Evolutionary conservation across 2,888 invertebrate species (phyloP).

Genomic region (Ormyrus thymus): DNA sequence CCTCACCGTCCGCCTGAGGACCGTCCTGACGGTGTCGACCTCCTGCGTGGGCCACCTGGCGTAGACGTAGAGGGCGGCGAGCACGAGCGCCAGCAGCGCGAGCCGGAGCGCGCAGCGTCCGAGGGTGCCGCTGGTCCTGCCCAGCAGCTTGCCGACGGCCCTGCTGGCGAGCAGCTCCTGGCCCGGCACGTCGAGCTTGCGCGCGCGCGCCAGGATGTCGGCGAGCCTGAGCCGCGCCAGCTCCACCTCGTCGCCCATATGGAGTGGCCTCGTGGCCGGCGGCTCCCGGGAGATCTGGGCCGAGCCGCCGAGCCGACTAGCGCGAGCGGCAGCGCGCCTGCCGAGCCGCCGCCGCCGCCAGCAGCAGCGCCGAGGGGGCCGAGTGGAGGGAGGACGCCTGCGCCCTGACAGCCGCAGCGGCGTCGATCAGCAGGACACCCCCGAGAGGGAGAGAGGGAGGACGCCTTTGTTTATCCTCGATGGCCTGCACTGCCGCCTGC

Average conservation of each 20-base stretch:
- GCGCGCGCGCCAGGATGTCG: conserved; percentile 67
- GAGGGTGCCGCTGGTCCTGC: conserved; percentile 65
- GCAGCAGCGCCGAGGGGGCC: background rate
- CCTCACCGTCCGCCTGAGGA: conserved; percentile 69
- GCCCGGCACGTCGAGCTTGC: conserved; percentile 66
- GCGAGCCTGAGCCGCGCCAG: conserved; percentile 67
- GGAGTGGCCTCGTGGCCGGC: background rate
- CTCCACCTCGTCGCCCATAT: conserved; percentile 61
- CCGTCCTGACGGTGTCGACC: conserved; percentile 69
- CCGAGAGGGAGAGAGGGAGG: conserved; percentile 7
- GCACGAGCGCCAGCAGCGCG: conserved; percentile 36
- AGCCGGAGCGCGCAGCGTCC: conserved; percentile 55
- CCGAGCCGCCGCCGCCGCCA: background rate
- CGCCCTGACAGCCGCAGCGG: background rate
- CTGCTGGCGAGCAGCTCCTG: conserved; percentile 66
- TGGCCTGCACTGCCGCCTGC: conserved; percentile 6
- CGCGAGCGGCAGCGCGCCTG: conserved; percentile 21
- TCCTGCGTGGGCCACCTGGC: conserved; percentile 70
- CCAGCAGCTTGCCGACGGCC: conserved; percentile 67
- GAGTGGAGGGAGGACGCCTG: background rate
- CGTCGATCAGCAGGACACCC: conserved; percentile 18
- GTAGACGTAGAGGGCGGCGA: conserved; percentile 61
- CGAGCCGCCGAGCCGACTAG: conserved; percentile 21
- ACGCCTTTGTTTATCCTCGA: conserved; percentile 44
- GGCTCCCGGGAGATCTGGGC: conserved; percentile 40